Base-by-base conservation (phyloP, 1,140 invertebrate genomes). In the Cherax destructor region DNA sequence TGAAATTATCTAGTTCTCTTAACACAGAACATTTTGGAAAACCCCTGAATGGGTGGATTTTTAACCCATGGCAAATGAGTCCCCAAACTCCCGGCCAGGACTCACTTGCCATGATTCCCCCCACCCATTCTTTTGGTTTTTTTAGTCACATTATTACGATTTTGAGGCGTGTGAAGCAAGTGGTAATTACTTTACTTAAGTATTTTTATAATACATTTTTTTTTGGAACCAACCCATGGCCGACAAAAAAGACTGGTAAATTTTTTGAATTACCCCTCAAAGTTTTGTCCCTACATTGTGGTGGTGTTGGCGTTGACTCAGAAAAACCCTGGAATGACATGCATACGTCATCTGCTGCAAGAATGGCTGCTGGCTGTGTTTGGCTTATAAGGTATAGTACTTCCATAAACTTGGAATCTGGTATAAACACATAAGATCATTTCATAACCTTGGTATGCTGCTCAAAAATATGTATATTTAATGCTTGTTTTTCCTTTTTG, bases 311-410 rank as follows among this genome's bases (percentile, higher is more conserved):
- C 79, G 98, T 99, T 9, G 99, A 99, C 95, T 97, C 98, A 16
- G 98, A 99, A 94, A 99, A 99, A 11, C 99, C 98, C 21, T 99
- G 99, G 98, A 99, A 99, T 95, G 98, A 99, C 94, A 95, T 98
- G 77, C 98, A 99, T 94, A 99, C 99, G 41, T 97, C 98, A 16
- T 96, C 97, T 65, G 99, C 99, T 6, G 98, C 98, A 18, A 96
- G 98, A 92, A 98, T 99, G 96, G 99, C 99, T 65, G 98, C 97
- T 77, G 99, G 99, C 50, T 99, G 98, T 95, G 97, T 95, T 95
- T 99, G 83, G 97, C 98, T 30, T 96, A 97, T 89, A 98, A 94
- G 97, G 95, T 95, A 86, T 74, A 24, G 7, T 76, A 47, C 69
- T 85, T 89, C 9, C 30, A 30, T 56, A 9, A 56, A 1, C 2